Base-by-base conservation (phyloP, 2,113 vertebrate species). In the Zosterops borbonicus region DNA sequence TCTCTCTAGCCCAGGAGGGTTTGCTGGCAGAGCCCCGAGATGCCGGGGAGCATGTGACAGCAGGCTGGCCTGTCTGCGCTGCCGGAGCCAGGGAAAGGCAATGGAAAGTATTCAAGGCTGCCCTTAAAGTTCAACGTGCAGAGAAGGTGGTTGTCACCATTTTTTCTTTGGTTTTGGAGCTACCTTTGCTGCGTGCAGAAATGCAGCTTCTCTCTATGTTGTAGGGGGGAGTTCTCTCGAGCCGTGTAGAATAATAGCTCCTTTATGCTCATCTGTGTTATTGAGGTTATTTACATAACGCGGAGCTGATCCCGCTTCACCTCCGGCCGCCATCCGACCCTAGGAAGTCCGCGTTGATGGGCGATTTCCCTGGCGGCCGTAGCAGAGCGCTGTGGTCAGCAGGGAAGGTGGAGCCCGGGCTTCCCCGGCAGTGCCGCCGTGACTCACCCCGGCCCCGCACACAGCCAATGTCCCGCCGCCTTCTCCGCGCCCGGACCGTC, bases 231-330 rank as follows among this genome's bases (percentile, higher is more conserved):
- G 16, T 62, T 50, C 68, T 56, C 17, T 11, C 15, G 63, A 37
- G 23, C 63, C 12, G 15, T 3, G 2, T 70, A 22, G 73, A 78
- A 89, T 80, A 83, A 83, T 59, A 58, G 58, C 63, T 80, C 67
- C 62, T 84, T 82, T 73, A 62, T 79, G 76, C 53, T 73, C 5
- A 2, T 49, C 27, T 31, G 73, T 52, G 68, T 74, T 74, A 62
- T 23, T 29, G 79, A 65, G 92, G 89, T 50, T 86, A 70, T 95
- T 97, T 92, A 83, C 77, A 46, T 95, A 94, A 95, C 3, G 29
- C 90, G 79, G 88, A 53, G 39, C 71, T 90, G 83, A 90, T 90
- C 92, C 79, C 14, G 2, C 65, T 93, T 90, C 53, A 76, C 90
- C 71, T 87, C 69, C 18, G 2, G 35, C 58, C 2, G 14, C 85